phyloP scores from a whole-genome alignment of 2,113 vertebrate species.

The Terrapene triunguis region DNA sequence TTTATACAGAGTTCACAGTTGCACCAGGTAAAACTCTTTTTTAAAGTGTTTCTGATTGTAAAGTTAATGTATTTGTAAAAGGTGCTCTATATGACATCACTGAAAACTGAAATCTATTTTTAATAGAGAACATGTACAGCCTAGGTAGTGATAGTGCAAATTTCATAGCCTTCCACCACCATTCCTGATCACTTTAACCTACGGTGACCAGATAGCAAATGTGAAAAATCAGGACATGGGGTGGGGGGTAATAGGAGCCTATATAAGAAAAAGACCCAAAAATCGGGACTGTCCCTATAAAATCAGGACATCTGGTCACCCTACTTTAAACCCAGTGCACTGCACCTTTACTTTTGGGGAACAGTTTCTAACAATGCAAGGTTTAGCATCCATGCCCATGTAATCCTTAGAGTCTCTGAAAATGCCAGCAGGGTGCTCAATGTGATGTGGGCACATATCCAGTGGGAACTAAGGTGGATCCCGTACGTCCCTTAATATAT shows the following conservation, averaged over 20 bases:
- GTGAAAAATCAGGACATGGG: too few species aligned
- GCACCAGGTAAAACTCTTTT: slow-evolving; percentile 86
- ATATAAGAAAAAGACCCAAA: too few species aligned
- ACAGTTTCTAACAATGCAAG: neutral
- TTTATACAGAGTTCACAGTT: slow-evolving; percentile 97
- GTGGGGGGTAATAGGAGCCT: too few species aligned
- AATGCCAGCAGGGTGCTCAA: neutral
- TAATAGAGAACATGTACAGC: neutral
- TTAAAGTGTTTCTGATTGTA: neutral
- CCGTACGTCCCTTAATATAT: neutral
- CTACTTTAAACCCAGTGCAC: neutral
- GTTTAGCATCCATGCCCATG: neutral
- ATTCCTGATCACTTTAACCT: neutral
- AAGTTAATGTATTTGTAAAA: neutral
- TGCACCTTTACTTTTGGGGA: neutral
- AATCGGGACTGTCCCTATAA: too few species aligned
- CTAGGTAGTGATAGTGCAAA: neutral
- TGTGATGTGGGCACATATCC: neutral
- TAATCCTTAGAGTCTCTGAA: neutral
- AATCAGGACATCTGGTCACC: too few species aligned
- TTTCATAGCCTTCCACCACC: neutral
- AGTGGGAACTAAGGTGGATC: neutral
- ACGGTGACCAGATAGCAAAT: too few species aligned
- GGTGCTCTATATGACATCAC: neutral
- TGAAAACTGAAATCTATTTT: neutral